Conservation (phyloP, 2,113 vertebrate species). For the Herpailurus yagouaroundi region DNA sequence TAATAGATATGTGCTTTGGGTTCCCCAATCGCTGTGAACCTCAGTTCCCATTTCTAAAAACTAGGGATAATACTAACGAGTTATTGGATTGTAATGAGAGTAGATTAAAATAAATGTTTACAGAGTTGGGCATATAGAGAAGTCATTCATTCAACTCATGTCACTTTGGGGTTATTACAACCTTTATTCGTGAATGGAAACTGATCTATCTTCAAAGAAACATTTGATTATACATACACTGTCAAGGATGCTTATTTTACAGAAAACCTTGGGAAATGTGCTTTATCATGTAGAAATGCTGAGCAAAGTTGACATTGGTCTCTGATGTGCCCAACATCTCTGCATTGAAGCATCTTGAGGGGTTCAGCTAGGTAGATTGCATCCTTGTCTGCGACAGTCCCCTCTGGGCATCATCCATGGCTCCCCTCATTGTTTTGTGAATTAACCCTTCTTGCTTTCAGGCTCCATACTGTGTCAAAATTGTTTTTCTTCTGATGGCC, state of each 20-base stretch:
- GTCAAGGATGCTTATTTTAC: neutral
- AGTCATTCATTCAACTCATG: neutral
- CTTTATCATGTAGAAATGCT: neutral
- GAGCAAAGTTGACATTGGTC: neutral
- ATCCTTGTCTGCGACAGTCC: rapidly evolving
- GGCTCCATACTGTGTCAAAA: neutral
- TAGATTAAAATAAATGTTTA: neutral
- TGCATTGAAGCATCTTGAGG: neutral
- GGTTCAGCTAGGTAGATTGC: rapidly evolving
- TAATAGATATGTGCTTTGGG: neutral
- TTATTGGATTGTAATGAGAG: neutral
- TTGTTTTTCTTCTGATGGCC: neutral
- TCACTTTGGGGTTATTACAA: neutral
- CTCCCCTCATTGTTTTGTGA: rapidly evolving
- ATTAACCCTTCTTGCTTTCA: neutral
- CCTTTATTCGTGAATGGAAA: neutral
- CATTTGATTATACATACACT: neutral
- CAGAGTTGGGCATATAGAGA: neutral
- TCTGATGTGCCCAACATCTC: neutral
- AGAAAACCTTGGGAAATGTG: neutral
- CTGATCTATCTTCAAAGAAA: neutral
- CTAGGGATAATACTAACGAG: neutral
- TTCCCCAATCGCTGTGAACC: neutral
- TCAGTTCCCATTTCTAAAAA: neutral
- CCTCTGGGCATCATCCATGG: neutral